Evolutionary conservation across 2,797 vertebrate genomes (phyloP).

Genomic region (Pterois miles): DNA sequence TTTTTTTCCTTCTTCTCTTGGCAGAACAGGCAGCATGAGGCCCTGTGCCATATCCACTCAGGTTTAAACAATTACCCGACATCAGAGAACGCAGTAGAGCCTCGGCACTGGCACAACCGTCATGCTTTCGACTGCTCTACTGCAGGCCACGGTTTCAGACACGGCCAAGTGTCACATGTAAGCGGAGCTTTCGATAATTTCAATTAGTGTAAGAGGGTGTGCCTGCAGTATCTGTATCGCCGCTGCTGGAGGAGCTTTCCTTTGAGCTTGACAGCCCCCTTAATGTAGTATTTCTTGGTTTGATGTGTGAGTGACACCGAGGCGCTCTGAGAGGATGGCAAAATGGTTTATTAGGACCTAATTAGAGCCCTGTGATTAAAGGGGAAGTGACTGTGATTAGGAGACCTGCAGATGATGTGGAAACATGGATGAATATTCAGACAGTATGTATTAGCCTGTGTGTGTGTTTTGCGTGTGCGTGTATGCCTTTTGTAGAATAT

Average conservation of each 20-base stretch:
- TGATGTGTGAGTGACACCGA: conserved; percentile 85
- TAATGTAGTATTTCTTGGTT: conserved; percentile 83
- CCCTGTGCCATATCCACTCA: conserved; percentile 81
- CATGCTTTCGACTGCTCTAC: conserved; percentile 62
- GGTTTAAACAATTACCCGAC: conserved; percentile 86
- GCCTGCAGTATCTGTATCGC: conserved; percentile 77
- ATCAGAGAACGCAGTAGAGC: conserved; percentile 77
- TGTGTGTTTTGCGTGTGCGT: conserved; percentile 32
- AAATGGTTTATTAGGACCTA: conserved; percentile 87
- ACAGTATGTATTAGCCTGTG: conserved; percentile 57
- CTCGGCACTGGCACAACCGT: conserved; percentile 71
- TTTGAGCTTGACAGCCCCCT: conserved; percentile 81
- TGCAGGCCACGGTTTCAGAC: conserved; percentile 69
- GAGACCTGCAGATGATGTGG: conserved; percentile 82
- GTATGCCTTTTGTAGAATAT: conserved; percentile 44
- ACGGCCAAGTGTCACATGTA: conserved; percentile 76
- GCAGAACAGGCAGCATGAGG: conserved; percentile 66
- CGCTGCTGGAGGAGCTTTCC: conserved; percentile 73
- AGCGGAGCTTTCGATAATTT: conserved; percentile 81
- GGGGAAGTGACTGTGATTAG: conserved; percentile 87
- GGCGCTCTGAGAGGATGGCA: conserved; percentile 79
- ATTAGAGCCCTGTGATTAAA: conserved; percentile 87
- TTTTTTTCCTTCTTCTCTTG: conserved; percentile 64
- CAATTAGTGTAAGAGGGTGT: conserved; percentile 82
- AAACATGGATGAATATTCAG: conserved; percentile 85